These are phyloP conservation scores for Autographa pulchrina DNA, from an alignment of 2,888 invertebrate genomes.

Conservation along the genomic window DNA sequence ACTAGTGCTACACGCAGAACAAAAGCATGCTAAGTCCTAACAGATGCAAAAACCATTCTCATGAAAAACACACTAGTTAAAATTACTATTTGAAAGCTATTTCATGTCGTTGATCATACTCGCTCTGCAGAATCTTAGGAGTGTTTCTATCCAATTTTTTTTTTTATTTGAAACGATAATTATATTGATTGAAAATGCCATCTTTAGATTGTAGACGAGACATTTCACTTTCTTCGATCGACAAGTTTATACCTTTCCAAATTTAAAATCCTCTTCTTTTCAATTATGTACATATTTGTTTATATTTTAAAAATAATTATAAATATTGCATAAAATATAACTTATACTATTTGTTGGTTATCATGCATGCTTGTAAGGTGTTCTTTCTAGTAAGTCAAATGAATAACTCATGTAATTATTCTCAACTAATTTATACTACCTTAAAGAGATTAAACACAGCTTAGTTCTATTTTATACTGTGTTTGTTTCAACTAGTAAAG, in stretches of 20 bases:
- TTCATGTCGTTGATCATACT: constrained; percentile 30
- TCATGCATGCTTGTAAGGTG: constrained; percentile 50
- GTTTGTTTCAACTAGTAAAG: constrained; percentile 1
- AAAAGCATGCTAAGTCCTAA: too few species aligned
- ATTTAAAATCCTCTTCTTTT: background rate
- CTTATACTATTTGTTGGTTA: constrained; percentile 26
- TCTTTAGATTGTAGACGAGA: too few species aligned
- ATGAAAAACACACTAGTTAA: too few species aligned
- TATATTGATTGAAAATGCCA: too few species aligned
- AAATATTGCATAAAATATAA: background rate
- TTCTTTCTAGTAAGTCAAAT: background rate
- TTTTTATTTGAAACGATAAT: too few species aligned
- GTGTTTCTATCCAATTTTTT: background rate
- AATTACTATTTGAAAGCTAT: background rate
- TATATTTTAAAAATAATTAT: background rate
- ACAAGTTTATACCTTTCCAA: background rate
- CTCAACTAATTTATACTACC: too few species aligned
- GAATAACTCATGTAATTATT: too few species aligned
- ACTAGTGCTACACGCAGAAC: too few species aligned
- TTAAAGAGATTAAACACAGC: too few species aligned
- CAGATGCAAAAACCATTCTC: too few species aligned
- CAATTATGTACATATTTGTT: constrained; percentile 7
- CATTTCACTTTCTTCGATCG: background rate
- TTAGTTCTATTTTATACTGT: background rate
- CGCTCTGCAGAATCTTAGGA: constrained; percentile 42